Percentiles rank a stretch among this genome's conserved stretches.
These are phyloP conservation scores for Stomorhina lunata DNA, from an alignment of 2,888 invertebrate genomes.

Conservation along the genomic window DNA sequence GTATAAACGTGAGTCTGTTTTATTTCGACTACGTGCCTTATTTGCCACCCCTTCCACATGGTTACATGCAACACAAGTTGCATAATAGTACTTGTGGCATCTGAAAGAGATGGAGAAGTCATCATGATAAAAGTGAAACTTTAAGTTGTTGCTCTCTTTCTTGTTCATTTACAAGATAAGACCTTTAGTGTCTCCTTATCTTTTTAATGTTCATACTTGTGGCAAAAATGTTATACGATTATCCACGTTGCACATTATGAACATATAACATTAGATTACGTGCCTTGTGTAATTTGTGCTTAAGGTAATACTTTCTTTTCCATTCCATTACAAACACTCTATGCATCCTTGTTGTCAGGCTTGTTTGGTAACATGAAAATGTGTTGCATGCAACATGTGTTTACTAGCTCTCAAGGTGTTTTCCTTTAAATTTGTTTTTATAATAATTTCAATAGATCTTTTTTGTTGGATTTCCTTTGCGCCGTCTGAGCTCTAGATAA, in stretches of 20 bases:
- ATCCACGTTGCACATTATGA: constrained; percentile 54
- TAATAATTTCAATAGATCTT: not conserved
- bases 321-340: no score
- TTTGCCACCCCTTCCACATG: not conserved
- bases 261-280: constrained; percentile 46
- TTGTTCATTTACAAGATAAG: not conserved
- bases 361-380: constrained; percentile 31
- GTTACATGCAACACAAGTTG: not conserved
- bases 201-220: constrained; percentile 1
- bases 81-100: not conserved
- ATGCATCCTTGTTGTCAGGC: constrained; percentile 44
- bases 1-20: constrained; percentile 39
- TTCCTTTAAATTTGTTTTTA: not conserved
- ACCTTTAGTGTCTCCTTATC: not conserved
- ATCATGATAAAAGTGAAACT: not conserved
- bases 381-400: constrained; percentile 61
- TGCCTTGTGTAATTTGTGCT: constrained; percentile 40
- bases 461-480: not conserved
- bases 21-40: constrained; percentile 34
- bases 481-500: not conserved
- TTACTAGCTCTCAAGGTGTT: constrained; percentile 17
- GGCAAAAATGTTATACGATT: constrained; percentile 30
- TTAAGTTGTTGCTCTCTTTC: constrained; percentile 16
- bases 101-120: not conserved
- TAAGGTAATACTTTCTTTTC: constrained; percentile 20